Evolutionary conservation across 2,888 invertebrate species (phyloP), one percentile per base, ranked within the genome.

Genomic region (Ophion costatus): DNA sequence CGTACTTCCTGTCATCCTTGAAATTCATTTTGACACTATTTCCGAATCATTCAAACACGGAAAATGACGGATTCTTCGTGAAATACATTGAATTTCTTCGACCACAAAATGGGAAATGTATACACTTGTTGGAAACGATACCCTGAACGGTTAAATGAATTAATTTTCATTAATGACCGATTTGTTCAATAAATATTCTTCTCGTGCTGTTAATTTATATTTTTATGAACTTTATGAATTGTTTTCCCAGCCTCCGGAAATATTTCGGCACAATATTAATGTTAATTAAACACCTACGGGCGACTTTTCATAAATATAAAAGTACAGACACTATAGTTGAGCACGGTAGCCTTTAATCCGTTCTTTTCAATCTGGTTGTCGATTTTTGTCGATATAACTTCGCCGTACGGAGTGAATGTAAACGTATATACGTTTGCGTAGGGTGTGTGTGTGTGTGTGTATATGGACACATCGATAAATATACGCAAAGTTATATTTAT

Each of bases 331-430:
- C 1, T 20, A 20, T 61, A 56, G 79, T 79, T 79, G 56, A 22
- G 57, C 57, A 20, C 20, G 45, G 45, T 45, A 67, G 66, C 80
- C 42, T 71, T 64, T 20, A 80, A 66, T 22, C 73, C 10, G 57
- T 42, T 80, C 73, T 42, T 51, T 80, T 73, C 73, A 66, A 66
- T 80, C 73, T 57, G 56, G 24, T 57, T 56, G 80, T 56, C 64
- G 57, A 80, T 73, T 73, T 56, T 29, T 42, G 56, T 56, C 42
- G 42, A 61, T 20, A 42, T 14, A 45, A 42, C 42, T 42, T 10
- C 42, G 42, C 1, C 29, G 20, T 20, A 67, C 22, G 57, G 67
- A 57, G 24, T 51, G 24, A 66, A 14, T 57, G 66, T 69, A 61
- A 45, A 77, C n/a, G 42, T 20, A 24, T 67, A 57, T 38, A 33